Conservation (phyloP, 2,113 vertebrate species). For the Synodontis membranacea region DNA sequence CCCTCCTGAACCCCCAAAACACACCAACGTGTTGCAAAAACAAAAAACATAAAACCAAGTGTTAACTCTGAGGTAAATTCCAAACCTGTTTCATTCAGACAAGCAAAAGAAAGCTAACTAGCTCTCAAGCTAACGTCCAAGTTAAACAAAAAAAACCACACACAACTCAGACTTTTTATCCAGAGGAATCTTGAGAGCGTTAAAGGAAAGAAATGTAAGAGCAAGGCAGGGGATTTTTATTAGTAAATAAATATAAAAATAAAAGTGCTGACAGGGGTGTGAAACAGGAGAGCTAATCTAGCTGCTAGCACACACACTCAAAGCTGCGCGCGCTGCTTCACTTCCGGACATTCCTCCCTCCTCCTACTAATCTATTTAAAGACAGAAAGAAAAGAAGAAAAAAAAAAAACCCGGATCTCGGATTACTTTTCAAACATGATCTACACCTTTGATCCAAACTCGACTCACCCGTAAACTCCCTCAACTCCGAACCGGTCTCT, state of each 20-base stretch:
- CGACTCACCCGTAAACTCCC: conserved; percentile 50
- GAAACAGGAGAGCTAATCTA: not conserved
- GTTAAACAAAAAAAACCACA: no score
- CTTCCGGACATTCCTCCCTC: not conserved
- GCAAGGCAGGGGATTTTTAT: not conserved
- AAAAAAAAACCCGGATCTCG: not conserved
- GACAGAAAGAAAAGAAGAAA: no score
- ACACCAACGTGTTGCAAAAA: not conserved
- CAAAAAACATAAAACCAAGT: not conserved
- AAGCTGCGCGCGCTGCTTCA: conserved; percentile 1
- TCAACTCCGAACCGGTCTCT: conserved; percentile 35
- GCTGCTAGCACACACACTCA: not conserved
- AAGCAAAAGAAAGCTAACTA: not conserved
- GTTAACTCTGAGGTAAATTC: not conserved
- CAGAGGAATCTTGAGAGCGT: not conserved
- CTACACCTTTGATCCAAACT: conserved; percentile 43
- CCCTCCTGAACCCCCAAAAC: not conserved
- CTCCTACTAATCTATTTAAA: no score
- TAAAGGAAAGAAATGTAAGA: not conserved
- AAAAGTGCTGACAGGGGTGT: not conserved
- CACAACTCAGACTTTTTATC: not conserved
- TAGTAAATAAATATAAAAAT: not conserved
- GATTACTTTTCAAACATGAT: conserved; percentile 13
- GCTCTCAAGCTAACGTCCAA: not conserved
- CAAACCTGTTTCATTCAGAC: not conserved